Conservation (phyloP, 2,888 invertebrate genomes). For the Neoitamus cyanurus region DNA sequence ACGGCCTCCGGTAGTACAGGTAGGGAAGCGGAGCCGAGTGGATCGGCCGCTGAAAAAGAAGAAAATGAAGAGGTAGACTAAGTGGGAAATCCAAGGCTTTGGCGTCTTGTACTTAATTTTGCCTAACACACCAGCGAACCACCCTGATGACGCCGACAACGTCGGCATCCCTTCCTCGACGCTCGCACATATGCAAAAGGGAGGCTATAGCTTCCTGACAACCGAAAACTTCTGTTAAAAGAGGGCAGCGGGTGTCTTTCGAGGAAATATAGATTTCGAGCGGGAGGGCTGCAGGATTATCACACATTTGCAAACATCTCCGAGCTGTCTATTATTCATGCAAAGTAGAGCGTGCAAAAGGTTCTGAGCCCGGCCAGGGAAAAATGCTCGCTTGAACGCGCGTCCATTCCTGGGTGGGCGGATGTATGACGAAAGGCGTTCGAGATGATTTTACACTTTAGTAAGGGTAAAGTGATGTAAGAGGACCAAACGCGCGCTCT, state of each 20-base stretch:
- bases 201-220: neutral
- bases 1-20: neutral
- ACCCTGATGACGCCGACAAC: neutral
- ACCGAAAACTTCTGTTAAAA: slow-evolving; percentile 9
- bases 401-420: neutral
- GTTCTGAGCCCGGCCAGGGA: slow-evolving; percentile 31
- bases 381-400: neutral
- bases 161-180: neutral
- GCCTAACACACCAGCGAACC: neutral
- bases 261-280: slow-evolving; percentile 8
- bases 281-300: slow-evolving; percentile 36
- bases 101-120: slow-evolving; percentile 31
- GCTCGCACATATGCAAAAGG: slow-evolving; percentile 18
- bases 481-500: slow-evolving; percentile 7
- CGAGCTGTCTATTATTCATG: slow-evolving; percentile 48
- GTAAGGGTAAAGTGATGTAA: neutral
- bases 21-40: neutral
- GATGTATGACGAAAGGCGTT: neutral
- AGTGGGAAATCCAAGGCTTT: neutral
- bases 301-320: slow-evolving; percentile 49
- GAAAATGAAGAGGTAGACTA: slow-evolving; percentile 32
- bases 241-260: slow-evolving; percentile 12
- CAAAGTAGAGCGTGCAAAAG: slow-evolving; percentile 48
- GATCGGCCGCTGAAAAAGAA: slow-evolving; percentile 15
- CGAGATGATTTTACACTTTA: slow-evolving; percentile 41